These are phyloP conservation scores for Mnemiopsis leidyi DNA, from an alignment of 37 sponge, comb jelly and placozoan species.

Conservation along the genomic window DNA sequence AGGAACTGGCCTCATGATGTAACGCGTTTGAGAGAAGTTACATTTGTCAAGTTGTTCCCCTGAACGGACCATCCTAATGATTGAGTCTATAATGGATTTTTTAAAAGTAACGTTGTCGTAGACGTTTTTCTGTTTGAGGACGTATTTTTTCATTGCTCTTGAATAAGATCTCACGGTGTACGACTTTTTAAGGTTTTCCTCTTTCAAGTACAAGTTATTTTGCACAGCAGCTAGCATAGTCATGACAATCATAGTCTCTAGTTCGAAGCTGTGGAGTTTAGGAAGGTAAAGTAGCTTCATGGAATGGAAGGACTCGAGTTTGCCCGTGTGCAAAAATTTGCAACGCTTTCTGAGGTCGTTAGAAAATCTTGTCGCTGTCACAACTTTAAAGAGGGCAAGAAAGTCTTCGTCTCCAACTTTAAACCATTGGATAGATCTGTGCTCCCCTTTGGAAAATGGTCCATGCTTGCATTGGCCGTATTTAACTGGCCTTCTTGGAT, in stretches of 20 bases:
- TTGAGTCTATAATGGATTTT: not conserved
- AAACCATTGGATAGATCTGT: not conserved
- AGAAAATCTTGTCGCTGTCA: not conserved
- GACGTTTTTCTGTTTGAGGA: not conserved
- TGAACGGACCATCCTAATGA: not conserved
- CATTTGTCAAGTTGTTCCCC: not conserved
- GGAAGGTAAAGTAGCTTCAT: not conserved
- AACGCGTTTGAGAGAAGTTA: not conserved
- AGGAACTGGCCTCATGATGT: not conserved
- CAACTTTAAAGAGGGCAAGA: not conserved
- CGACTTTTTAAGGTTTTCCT: not conserved
- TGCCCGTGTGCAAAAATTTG: not conserved
- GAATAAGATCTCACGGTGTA: not conserved
- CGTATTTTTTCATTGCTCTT: not conserved
- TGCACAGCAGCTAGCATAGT: not conserved
- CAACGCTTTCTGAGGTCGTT: not conserved
- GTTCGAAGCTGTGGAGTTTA: constrained; percentile 23
- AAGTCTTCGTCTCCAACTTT: not conserved
- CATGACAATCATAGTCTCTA: not conserved
- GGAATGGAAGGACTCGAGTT: constrained; percentile 5
- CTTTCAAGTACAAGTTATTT: not conserved
- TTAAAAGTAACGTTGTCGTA: not conserved
- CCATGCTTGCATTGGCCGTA: not conserved
- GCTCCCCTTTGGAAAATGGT: not conserved
- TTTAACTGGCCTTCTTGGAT: not conserved